Conservation (phyloP, 2,888 invertebrate species). For the Gnatocerus cornutus region DNA sequence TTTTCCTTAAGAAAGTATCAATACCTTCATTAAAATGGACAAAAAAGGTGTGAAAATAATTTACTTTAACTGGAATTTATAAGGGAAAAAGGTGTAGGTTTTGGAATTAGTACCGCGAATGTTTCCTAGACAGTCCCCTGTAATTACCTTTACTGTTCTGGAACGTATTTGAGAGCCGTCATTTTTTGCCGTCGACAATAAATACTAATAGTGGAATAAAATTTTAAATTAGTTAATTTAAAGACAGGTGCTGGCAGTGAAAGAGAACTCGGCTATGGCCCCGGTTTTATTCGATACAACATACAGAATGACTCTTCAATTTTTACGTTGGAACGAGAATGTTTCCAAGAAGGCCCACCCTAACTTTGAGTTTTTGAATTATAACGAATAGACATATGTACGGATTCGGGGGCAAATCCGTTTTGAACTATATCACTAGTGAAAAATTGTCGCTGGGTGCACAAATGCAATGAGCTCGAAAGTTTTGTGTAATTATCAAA, state of each 20-base stretch:
- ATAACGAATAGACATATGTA: constrained; percentile 23
- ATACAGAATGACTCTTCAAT: constrained; percentile 61
- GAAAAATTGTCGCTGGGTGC: constrained; percentile 29
- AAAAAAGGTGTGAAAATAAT: no score
- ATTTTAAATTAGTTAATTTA: constrained; percentile 59
- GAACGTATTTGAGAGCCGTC: constrained; percentile 23
- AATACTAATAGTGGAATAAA: constrained; percentile 44
- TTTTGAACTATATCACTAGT: constrained; percentile 21
- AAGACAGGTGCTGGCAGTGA: constrained; percentile 57
- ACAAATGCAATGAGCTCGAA: constrained; percentile 33
- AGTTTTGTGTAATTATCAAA: constrained; percentile 44
- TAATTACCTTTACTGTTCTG: constrained; percentile 39
- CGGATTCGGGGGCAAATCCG: constrained; percentile 19
- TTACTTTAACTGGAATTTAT: no score
- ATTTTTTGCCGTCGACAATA: constrained; percentile 30
- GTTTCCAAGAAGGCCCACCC: constrained; percentile 63
- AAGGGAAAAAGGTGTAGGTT: neutral
- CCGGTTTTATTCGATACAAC: constrained; percentile 61
- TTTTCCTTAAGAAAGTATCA: no score
- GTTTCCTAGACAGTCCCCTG: constrained; percentile 31
- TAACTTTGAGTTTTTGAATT: constrained; percentile 49
- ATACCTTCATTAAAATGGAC: no score
- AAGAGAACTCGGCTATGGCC: constrained; percentile 55
- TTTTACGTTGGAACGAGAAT: constrained; percentile 59
- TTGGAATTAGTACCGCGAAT: constrained; percentile 1